phyloP scores from a whole-genome alignment of 2,113 vertebrate species.

The Merops nubicus region DNA sequence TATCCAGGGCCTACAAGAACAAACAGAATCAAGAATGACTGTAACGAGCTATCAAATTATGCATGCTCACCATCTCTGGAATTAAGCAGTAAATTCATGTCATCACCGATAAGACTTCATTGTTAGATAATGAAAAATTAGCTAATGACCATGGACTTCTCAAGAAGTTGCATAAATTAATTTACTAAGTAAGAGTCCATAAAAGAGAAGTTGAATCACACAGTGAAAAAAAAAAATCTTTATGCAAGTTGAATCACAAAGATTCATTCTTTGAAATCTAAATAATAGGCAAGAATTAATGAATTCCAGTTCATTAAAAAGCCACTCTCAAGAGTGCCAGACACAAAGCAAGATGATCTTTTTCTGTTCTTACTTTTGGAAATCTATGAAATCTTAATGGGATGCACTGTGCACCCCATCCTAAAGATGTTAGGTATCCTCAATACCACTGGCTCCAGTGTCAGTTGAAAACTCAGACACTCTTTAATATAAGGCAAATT shows the following conservation, averaged over 20 bases:
- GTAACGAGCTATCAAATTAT: not conserved
- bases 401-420: not conserved
- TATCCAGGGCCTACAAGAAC: slow-evolving; percentile 87
- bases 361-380: not conserved
- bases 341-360: not conserved
- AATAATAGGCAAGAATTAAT: not conserved
- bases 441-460: not conserved
- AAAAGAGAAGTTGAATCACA: not conserved
- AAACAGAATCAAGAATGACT: slow-evolving; percentile 19
- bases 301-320: not conserved
- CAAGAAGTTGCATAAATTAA: not conserved
- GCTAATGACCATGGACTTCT: not conserved
- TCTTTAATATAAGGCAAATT: not conserved
- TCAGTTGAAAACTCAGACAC: not conserved
- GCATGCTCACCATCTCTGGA: not conserved
- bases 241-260: slow-evolving; percentile 12
- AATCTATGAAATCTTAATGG: not conserved
- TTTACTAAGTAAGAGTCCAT: not conserved
- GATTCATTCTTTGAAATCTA: not conserved
- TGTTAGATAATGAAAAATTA: slow-evolving; percentile 15
- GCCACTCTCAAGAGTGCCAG: not conserved
- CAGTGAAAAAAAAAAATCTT: not conserved
- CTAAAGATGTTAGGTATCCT: not conserved
- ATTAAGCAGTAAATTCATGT: not conserved
- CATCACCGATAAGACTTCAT: not conserved